Evolutionary conservation across 2,888 invertebrate genomes (phyloP).

Genomic region (Chesias legatella): DNA sequence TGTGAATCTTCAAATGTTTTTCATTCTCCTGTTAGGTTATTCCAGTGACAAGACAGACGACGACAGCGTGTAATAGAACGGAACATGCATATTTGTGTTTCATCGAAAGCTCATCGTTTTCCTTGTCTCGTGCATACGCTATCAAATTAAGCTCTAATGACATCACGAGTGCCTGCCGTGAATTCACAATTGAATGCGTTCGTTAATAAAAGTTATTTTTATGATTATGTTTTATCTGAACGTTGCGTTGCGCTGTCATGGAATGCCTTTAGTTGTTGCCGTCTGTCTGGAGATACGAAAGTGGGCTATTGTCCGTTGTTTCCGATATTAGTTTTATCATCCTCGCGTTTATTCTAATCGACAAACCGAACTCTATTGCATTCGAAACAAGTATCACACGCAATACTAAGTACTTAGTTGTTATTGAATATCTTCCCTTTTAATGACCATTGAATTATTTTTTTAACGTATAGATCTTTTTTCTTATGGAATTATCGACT

Average conservation of each 20-base stretch:
- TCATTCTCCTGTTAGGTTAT: constrained; percentile 16
- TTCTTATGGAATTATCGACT: no score
- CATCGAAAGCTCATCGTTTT: constrained; percentile 37
- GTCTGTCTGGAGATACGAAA: constrained; percentile 48
- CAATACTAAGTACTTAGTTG: constrained; percentile 5
- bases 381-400: constrained; percentile 10
- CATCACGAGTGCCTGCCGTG: constrained; percentile 54
- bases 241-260: constrained; percentile 44
- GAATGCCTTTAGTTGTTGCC: constrained; percentile 50
- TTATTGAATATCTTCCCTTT: not conserved
- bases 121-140: constrained; percentile 44
- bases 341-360: constrained; percentile 37
- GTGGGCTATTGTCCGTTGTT: constrained; percentile 59
- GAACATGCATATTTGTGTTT: constrained; percentile 33
- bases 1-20: constrained; percentile 37
- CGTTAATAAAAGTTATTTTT: constrained; percentile 61
- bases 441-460: no score
- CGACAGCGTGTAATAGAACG: constrained; percentile 16
- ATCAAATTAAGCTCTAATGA: constrained; percentile 59
- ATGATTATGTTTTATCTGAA: constrained; percentile 40
- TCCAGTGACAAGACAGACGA: constrained; percentile 12
- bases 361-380: constrained; percentile 25
- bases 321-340: constrained; percentile 52
- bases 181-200: constrained; percentile 65
- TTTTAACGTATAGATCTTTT: no score